Evolutionary conservation across 2,888 invertebrate species (phyloP).

Genomic region (Polymixis lichenea): DNA sequence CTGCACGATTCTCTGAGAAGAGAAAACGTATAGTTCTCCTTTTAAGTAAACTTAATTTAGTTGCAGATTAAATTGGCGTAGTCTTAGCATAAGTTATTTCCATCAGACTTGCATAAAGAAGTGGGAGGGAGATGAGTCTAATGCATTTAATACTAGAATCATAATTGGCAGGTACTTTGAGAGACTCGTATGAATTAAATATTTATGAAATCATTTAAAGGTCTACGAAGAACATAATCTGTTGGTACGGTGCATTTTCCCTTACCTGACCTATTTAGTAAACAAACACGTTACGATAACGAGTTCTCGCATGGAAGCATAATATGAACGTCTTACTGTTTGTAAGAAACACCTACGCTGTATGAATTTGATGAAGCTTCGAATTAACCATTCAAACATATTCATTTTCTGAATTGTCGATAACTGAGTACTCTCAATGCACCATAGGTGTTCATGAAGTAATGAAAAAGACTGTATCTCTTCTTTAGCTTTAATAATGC

Average conservation of each 20-base stretch:
- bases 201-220: conserved; percentile 2
- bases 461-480: background rate
- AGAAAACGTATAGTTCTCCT: conserved; percentile 9
- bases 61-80: conserved; percentile 48
- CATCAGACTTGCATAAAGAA: conserved; percentile 25
- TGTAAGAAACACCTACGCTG: background rate
- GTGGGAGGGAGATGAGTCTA: conserved; percentile 28
- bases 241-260: conserved; percentile 19
- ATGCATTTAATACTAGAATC: conserved; percentile 31
- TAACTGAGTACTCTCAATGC: background rate
- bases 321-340: background rate
- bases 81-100: conserved; percentile 53
- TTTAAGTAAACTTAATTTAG: conserved; percentile 46
- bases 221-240: background rate
- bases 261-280: background rate
- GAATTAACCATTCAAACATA: background rate
- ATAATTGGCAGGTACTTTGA: conserved; percentile 6
- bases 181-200: background rate
- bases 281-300: background rate
- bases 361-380: background rate
- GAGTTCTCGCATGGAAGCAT: conserved; percentile 5
- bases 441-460: background rate
- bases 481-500: background rate
- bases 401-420: background rate
- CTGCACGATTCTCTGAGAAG: background rate